These are phyloP conservation scores for Hypercompe scribonia DNA, from an alignment of 2,888 invertebrate species.

Conservation along the genomic window DNA sequence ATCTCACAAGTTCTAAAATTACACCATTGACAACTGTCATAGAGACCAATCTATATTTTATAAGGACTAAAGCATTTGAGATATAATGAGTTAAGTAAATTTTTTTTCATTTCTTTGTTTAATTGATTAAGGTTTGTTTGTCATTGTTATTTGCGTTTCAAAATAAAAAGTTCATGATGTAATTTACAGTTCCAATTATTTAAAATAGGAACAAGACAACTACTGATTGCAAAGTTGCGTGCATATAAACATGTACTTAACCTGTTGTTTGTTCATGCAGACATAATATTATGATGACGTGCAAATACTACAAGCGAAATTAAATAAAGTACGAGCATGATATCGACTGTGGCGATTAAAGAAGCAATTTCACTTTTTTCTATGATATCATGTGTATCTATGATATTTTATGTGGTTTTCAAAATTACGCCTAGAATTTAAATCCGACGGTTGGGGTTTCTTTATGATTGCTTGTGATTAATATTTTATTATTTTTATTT, in stretches of 20 bases:
- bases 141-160: background rate
- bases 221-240: slow-evolving; percentile 32
- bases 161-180: slow-evolving; percentile 2
- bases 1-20: no score
- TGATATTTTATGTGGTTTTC: background rate
- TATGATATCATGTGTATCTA: slow-evolving; percentile 26
- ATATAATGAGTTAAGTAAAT: background rate
- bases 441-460: background rate
- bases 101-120: background rate
- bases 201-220: slow-evolving; percentile 21
- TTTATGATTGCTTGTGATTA: background rate
- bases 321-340: slow-evolving; percentile 42
- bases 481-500: slow-evolving; percentile 2
- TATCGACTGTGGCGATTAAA: slow-evolving; percentile 43
- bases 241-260: slow-evolving; percentile 19
- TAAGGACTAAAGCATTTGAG: background rate
- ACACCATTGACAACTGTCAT: no score
- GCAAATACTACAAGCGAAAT: slow-evolving; percentile 36
- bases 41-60: no score
- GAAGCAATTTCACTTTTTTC: slow-evolving; percentile 61
- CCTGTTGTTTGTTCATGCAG: slow-evolving; percentile 29
- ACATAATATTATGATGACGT: slow-evolving; percentile 25
- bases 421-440: slow-evolving; percentile 1
- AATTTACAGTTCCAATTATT: slow-evolving; percentile 5
- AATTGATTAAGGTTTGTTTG: background rate